Evolutionary conservation across 2,888 invertebrate species (phyloP).

Genomic region (Helleia helle): DNA sequence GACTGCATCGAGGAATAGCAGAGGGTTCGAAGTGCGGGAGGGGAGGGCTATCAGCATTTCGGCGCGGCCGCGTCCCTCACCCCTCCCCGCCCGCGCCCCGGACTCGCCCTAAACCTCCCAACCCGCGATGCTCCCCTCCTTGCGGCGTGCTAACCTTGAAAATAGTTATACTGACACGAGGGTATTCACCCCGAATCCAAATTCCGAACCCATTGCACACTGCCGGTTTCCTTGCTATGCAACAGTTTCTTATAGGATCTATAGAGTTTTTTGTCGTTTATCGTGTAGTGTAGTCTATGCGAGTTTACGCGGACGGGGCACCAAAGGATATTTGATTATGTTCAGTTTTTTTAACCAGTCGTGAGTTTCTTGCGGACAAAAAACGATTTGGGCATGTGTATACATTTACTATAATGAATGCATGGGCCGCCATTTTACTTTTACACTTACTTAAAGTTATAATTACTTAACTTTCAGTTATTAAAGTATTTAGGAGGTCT

Average conservation of each 20-base stretch:
- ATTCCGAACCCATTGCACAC: constrained; percentile 62
- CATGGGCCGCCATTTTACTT: background rate
- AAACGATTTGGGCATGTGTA: background rate
- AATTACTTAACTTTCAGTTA: too few species aligned
- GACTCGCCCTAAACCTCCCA: constrained; percentile 54
- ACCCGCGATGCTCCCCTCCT: constrained; percentile 58
- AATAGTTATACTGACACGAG: constrained; percentile 71
- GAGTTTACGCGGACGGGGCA: constrained; percentile 51
- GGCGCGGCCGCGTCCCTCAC: constrained; percentile 60
- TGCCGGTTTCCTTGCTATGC: constrained; percentile 35
- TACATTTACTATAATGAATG: constrained; percentile 8
- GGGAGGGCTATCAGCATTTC: constrained; percentile 65
- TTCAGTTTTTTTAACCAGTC: constrained; percentile 53
- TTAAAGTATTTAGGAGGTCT: too few species aligned
- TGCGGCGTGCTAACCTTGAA: constrained; percentile 66
- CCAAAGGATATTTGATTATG: constrained; percentile 62
- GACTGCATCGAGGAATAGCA: constrained; percentile 33
- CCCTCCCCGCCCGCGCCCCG: constrained; percentile 49
- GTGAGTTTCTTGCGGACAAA: constrained; percentile 35
- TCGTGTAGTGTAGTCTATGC: constrained; percentile 37
- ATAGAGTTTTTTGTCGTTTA: constrained; percentile 24
- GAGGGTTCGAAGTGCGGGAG: constrained; percentile 30
- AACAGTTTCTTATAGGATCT: constrained; percentile 44
- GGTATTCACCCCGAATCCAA: constrained; percentile 73
- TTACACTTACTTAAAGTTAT: too few species aligned